Evolutionary conservation across 92 coral and sea anemone genomes (phyloP), one percentile per base, ranked within the genome.

Genomic region (Zoanthus sociatus): DNA sequence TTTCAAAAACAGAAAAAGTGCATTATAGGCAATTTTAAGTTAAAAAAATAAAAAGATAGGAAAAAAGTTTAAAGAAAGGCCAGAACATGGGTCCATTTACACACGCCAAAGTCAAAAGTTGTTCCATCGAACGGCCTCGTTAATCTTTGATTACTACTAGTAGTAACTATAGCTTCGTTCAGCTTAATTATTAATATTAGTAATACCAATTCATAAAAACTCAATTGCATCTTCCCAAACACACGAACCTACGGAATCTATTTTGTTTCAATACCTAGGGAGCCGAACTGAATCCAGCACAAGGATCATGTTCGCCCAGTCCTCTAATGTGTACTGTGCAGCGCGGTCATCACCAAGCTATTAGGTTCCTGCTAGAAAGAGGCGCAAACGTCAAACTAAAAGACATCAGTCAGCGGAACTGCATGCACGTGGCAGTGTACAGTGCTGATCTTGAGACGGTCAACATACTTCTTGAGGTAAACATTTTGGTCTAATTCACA

Each of bases 381-480:
- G 97, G 97, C 16, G 93, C 97, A 33, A 89, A 94, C 26, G 89
- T 94, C 53, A 78, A 77, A 47, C 73, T 94, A 81, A 90, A 89
- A 58, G 97, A 94, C 89, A 55, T 83, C 17, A 86, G 70, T 58
- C 81, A 78, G 12, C 78, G 95, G 56, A 92, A 93, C 3, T 89
- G 91, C 20, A 81, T 92, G 33, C 97, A 94, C 75, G 94, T 94
- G 83, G 97, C 97, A 17, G 97, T 92, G 10, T 94, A 92, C 61
- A 94, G 95, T 67, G 92, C 94, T 77, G 97, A 92, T 47, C 68
- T 82, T 20, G 78, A 94, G 86, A 94, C 97, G 3, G 93, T 94
- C 0, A 78, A 78, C 51, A 82, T 86, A 11, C 72, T 94, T 14
- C 91, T 94, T 68, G 77, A 94, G 92, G 97, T 92, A 48, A 44